Base-by-base conservation (phyloP, 2,113 vertebrate genomes). In the Todiramphus saurophagus region DNA sequence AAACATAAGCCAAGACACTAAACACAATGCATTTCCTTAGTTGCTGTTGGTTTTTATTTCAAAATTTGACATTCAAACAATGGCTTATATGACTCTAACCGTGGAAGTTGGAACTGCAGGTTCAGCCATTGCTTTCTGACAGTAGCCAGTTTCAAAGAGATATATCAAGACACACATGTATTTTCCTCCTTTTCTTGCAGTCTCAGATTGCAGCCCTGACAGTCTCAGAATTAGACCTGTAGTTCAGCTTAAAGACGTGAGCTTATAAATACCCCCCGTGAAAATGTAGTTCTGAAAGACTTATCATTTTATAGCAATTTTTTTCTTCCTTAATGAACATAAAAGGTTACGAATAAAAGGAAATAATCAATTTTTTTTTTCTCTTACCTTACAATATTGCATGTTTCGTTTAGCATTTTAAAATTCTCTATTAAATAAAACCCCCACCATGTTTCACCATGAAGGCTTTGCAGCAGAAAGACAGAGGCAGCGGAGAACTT, bases 81-180 rank as follows among this genome's bases (percentile, higher is more conserved):
- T 72, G 50, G 23, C 19, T 83, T 69, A 31, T 66, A 31, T 43
- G 17, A 55, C 21, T 80, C 50, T 63, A 59, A 68, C 20, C 3
- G 6, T 1, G 3, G 44, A 73, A 94, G 31, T 5, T 75, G 10
- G 39, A 89, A 56, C 14, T 77, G 20, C 21, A 6, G 1, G 11
- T 86, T 90, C 33, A 77, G 46, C 48, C 25, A 20, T 5, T 30
- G 13, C 4, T 59, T 90, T 90, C 56, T 86, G 50, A 55, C 28
- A 87, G 33, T 11, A 91, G 17, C 18, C 35, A n/a, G 5, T 88
- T 78, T 86, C 9, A 39, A 53, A 79, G 17, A 78, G 13, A 43
- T 44, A 16, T 4, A 9, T 16, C 1, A 10, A 83, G n/a, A 39
- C 0, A 0, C 43, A 28, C 3, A 7, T 8, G 3, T 46, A 11